Base-by-base conservation (phyloP, 2,113 vertebrate species). In the Phylloscopus trochilus region DNA sequence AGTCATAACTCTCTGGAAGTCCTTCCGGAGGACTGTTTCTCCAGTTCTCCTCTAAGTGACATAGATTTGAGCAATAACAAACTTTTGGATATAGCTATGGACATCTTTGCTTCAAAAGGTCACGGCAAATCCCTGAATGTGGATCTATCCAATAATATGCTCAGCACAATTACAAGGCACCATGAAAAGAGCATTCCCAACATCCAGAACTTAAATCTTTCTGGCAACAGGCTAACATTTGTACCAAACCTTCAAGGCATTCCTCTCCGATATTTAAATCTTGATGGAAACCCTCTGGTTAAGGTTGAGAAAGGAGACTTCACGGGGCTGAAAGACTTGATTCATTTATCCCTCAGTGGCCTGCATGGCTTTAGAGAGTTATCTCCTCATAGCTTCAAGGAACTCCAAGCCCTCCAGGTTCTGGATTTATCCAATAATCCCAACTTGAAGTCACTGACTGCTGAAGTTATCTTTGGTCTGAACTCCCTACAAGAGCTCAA, bases 31-130 rank as follows among this genome's bases (percentile, higher is more conserved):
- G 96, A 98, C 14, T 98, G 98, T 85, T 99, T 99, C 96, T 97
- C 98, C 35, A 98, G 98, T 69, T 98, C 98, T 7, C 98, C 98
- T 15, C 94, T 99, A 85, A 96, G 98, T 0, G 99, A 99, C 7
- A 97, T 99, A 31, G 99, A 99, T 93, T 97, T 99, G 47, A 99
- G 99, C 96, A 95, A 98, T 97, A 99, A 99, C 98, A 95, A 58
- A 59, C 98, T 99, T 67, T 96, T 75, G 21, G 98, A 98, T 68
- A 97, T 99, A 47, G 93, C 97, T 2, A 76, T 99, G 78, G 98
- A 98, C 0, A 39, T 98, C 66, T 99, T 99, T 80, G 83, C 96
- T 5, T 97, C 98, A 8, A 99, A 98, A 95, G 98, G 98, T 30
- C 99, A 98, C 24, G 97, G 98, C 27, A 98, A 98, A 85, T 97